These are phyloP conservation scores for Stegastes partitus DNA, from an alignment of 2,113 vertebrate genomes.

Conservation along the genomic window DNA sequence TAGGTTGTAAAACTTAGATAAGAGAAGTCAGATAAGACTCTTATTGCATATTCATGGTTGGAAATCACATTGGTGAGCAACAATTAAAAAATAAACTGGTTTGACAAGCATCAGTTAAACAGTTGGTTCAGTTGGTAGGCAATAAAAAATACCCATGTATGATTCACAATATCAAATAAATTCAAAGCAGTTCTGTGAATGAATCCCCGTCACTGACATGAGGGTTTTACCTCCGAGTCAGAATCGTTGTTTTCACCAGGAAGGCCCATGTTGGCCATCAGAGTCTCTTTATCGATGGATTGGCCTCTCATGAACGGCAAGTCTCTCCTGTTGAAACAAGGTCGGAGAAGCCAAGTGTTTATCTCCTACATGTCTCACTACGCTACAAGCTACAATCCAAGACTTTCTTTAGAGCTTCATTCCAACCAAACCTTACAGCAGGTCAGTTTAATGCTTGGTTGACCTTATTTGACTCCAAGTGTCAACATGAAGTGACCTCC, in stretches of 20 bases:
- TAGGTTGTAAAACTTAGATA: no score
- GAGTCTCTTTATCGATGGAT: constrained; percentile 78
- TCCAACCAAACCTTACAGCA: background rate
- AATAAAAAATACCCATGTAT: no score
- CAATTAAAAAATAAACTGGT: no score
- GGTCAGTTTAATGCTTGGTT: background rate
- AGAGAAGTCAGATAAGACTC: no score
- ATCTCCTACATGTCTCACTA: background rate
- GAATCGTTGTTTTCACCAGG: constrained; percentile 67
- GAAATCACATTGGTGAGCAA: no score
- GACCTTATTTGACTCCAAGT: background rate
- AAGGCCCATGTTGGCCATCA: constrained; percentile 80
- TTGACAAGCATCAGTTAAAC: no score
- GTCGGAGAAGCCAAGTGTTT: background rate
- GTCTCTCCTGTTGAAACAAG: constrained; percentile 52
- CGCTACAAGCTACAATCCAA: background rate
- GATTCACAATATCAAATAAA: no score
- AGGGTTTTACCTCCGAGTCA: constrained; percentile 68
- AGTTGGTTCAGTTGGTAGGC: no score
- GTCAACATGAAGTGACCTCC: background rate
- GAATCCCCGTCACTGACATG: background rate
- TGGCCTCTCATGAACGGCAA: constrained; percentile 34
- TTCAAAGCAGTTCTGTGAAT: background rate
- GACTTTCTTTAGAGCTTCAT: background rate
- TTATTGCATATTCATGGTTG: no score